These are phyloP conservation scores for Trematomus bernacchii DNA, from an alignment of 2,797 vertebrate genomes.

Conservation along the genomic window DNA sequence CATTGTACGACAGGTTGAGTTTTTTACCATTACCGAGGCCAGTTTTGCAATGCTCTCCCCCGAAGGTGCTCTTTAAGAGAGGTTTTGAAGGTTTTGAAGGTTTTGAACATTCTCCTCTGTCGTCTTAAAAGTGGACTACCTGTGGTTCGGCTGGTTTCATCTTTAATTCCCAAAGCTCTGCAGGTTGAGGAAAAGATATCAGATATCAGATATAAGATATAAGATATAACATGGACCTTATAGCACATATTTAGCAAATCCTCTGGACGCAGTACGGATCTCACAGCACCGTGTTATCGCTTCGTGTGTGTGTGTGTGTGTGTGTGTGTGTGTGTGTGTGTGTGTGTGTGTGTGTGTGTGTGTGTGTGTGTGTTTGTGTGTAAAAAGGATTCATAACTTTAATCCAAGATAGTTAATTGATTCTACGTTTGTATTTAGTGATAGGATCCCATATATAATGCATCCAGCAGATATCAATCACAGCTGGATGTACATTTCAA, in stretches of 20 bases:
- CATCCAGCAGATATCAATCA: conserved; percentile 22
- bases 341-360: conserved; percentile 11
- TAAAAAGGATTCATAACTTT: conserved; percentile 43
- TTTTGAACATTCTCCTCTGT: conserved; percentile 21
- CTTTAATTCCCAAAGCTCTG: conserved; percentile 31
- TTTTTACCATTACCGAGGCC: too few species aligned
- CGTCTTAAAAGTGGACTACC: conserved; percentile 21
- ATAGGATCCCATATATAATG: conserved; percentile 36
- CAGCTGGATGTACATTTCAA: conserved; percentile 18
- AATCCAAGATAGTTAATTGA: conserved; percentile 51
- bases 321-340: conserved; percentile 15
- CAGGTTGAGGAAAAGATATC: conserved; percentile 13
- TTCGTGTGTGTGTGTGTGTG: conserved; percentile 24
- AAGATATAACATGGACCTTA: conserved; percentile 17
- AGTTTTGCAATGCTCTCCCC: too few species aligned
- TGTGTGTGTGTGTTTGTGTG: conserved; percentile 1
- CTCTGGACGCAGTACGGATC: conserved; percentile 24
- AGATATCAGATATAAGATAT: too few species aligned
- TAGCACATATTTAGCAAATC: conserved; percentile 5
- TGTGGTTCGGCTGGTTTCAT: conserved; percentile 32
- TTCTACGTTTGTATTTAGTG: conserved; percentile 21
- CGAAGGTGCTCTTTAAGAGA: too few species aligned
- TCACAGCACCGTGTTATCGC: conserved; percentile 28
- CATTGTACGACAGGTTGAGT: too few species aligned
- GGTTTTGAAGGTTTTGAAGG: too few species aligned